Evolutionary conservation across 2,888 invertebrate species (phyloP), one percentile per base, ranked within the genome.

Genomic region (Latheticus oryzae): DNA sequence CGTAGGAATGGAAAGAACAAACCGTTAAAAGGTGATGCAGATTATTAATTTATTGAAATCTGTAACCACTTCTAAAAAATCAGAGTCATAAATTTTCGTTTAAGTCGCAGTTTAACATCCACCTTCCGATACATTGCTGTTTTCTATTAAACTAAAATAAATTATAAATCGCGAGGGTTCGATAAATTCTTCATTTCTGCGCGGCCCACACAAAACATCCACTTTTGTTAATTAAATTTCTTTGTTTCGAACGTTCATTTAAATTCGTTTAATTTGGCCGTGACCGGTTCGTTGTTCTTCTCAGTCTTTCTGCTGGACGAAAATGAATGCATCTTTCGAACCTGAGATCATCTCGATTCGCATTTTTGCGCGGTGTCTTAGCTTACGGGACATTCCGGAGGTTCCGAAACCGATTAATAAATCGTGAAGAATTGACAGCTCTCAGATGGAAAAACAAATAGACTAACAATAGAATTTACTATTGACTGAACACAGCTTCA

Each of bases 241-340:
- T 63, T 65, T 65, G 65, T 65, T 60, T 65, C 53, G 43, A 56
- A 59, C 60, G 52, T 62, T 61, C 61, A 65, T 63, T 63, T 63
- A 55, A 60, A 63, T 63, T 63, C 60, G 58, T 59, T 63, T 57
- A 63, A 63, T 50, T 56, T 50, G 35, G 43, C 48, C 24, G 32
- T 50, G 35, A 50, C 52, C 42, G 50, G 50, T 50, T 48, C 37
- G 28, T 48, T 35, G 24, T 23, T 33, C 17, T 40, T 30, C 38
- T 51, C 45, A n/a, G n/a, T n/a, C n/a, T n/a, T n/a, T 42, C 28
- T 30, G 23, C 28, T 47, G 23, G 51, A 38, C 35, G 33, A 48
- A 40, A 48, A 48, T 35, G 33, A 48, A 48, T 48, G 35, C 48
- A 48, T 48, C 48, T 12, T 48, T 48, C 33, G 17, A 35, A 48